phyloP scores from a whole-genome alignment of 2,797 vertebrate genomes.

The Acridotheres tristis region DNA sequence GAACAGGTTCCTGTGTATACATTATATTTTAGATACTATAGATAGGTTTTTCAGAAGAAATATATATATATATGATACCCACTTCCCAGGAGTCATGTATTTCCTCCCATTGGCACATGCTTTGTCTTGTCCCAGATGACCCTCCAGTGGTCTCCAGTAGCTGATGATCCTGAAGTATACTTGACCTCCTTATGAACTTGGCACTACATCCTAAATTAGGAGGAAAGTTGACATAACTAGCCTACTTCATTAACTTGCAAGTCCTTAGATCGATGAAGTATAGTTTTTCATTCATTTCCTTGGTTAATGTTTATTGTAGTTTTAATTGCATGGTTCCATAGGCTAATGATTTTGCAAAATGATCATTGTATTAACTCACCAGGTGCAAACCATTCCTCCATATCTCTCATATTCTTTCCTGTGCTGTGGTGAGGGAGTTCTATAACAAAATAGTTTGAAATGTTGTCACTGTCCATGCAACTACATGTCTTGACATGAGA shows the following conservation, averaged over 20 bases:
- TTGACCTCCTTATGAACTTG: background rate
- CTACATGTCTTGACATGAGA: background rate
- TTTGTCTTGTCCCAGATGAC: background rate
- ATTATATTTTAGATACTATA: background rate
- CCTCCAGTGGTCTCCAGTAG: background rate
- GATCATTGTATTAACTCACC: background rate
- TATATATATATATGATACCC: background rate
- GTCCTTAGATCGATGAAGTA: background rate
- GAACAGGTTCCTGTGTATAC: background rate
- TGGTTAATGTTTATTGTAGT: background rate
- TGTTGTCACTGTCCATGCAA: background rate
- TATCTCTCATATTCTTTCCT: background rate
- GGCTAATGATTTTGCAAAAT: background rate
- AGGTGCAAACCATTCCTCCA: background rate
- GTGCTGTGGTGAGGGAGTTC: background rate
- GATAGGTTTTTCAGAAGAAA: background rate
- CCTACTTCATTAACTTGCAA: background rate
- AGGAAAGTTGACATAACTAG: background rate
- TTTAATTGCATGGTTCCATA: background rate
- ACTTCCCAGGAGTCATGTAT: background rate
- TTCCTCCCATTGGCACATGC: accelerated
- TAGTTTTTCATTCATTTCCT: background rate
- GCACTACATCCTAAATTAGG: background rate
- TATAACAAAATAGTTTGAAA: background rate
- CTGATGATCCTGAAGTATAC: background rate